Evolutionary conservation across 2,113 vertebrate species (phyloP).

Genomic region (Syngnathus floridae): DNA sequence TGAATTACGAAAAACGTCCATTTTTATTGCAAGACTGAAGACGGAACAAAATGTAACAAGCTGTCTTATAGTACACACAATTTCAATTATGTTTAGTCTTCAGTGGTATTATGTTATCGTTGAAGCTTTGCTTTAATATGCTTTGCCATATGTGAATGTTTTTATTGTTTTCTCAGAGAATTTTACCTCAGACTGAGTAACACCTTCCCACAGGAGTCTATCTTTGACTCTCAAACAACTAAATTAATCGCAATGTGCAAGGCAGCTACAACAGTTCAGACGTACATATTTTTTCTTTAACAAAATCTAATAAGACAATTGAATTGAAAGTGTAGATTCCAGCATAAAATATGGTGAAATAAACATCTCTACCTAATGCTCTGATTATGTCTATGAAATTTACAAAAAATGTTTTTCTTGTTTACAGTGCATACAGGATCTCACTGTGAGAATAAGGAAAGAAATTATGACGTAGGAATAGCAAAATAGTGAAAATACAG

Average conservation of each 20-base stretch:
- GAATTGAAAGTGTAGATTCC: constrained; percentile 17
- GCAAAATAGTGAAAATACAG: constrained; percentile 46
- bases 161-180: constrained; percentile 51
- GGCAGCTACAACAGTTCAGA: constrained; percentile 68
- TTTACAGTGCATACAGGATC: constrained; percentile 48
- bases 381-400: constrained; percentile 47
- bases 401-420: constrained; percentile 40
- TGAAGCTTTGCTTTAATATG: constrained; percentile 70
- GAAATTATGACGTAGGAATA: constrained; percentile 15
- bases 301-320: constrained; percentile 46
- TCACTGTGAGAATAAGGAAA: constrained; percentile 36
- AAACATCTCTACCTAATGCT: constrained; percentile 23
- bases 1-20: constrained; percentile 51
- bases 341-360: constrained; percentile 10
- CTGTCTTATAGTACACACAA: constrained; percentile 58
- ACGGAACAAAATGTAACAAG: constrained; percentile 66
- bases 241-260: constrained; percentile 59
- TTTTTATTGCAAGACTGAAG: constrained; percentile 63
- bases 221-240: constrained; percentile 47
- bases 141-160: constrained; percentile 64
- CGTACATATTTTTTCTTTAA: constrained; percentile 35
- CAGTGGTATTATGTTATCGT: constrained; percentile 58
- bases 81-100: constrained; percentile 53
- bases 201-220: constrained; percentile 49
- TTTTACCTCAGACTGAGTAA: constrained; percentile 63